Percentiles rank a stretch among this genome's conserved stretches.
phyloP scores from a whole-genome alignment of 2,113 vertebrate genomes.

The Ptyas mucosa region DNA sequence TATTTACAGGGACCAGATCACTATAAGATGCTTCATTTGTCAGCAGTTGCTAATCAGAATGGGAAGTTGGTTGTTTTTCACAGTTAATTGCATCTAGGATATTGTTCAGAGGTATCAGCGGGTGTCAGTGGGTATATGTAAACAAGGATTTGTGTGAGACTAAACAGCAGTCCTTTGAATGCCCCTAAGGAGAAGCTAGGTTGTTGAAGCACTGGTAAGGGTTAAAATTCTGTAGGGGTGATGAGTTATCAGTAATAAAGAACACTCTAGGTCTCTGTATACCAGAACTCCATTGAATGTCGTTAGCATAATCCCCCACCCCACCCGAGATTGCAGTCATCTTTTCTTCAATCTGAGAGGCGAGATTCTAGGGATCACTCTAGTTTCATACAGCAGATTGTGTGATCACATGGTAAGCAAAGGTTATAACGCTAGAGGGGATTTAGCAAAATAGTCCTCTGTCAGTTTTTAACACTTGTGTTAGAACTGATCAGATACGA shows the following conservation, averaged over 20 bases:
- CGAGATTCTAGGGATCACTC: conserved; percentile 1
- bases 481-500: conserved; percentile 9
- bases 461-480: conserved; percentile 21
- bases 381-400: background rate
- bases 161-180: background rate
- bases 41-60: conserved; percentile 20
- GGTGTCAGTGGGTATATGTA: background rate
- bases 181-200: background rate
- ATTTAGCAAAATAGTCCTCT: background rate
- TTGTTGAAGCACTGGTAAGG: background rate
- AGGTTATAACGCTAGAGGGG: background rate
- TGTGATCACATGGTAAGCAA: background rate
- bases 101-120: background rate
- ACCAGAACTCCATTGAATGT: conserved; percentile 10
- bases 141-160: background rate
- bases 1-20: conserved; percentile 14
- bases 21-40: conserved; percentile 33
- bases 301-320: conserved; percentile 4
- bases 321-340: background rate
- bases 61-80: conserved; percentile 20
- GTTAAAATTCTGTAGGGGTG: background rate
- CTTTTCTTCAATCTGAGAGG: background rate
- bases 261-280: background rate
- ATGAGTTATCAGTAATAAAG: background rate
- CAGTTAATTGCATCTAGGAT: background rate